phyloP scores from a whole-genome alignment of 1,140 invertebrate genomes.

The Scaptomyza graminum region DNA sequence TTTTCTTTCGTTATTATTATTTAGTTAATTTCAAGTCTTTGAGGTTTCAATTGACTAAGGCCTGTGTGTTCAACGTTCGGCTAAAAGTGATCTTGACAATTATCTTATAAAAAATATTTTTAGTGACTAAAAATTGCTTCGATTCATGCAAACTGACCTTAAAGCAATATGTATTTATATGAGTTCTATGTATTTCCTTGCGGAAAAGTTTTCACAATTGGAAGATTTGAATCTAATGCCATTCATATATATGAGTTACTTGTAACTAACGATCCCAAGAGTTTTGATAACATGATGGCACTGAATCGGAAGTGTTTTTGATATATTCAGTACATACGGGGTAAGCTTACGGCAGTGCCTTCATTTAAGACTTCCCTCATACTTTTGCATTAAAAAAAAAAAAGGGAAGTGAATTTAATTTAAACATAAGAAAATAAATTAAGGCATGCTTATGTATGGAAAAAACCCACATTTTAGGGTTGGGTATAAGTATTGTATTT shows the following conservation, averaged over 20 bases:
- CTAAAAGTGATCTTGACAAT: conserved; percentile 15
- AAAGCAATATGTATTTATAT: conserved; percentile 5
- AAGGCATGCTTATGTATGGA: not conserved
- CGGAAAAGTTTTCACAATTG: not conserved
- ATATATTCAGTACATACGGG: not conserved
- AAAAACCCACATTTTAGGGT: not conserved
- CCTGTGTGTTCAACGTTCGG: conserved; percentile 9
- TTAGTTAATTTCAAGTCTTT: conserved; percentile 16
- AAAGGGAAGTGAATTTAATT: no score
- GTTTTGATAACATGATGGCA: conserved; percentile 22
- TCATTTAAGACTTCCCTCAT: not conserved
- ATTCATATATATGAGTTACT: conserved; percentile 1
- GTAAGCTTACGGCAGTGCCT: not conserved
- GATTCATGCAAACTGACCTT: not conserved
- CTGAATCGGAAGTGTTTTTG: conserved; percentile 29
- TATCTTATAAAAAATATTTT: not conserved
- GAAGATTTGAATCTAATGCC: conserved; percentile 13
- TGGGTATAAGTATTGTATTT: not conserved
- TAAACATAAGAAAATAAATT: not conserved
- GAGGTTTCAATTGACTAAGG: conserved; percentile 22
- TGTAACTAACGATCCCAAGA: conserved; percentile 2
- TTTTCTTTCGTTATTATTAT: no score
- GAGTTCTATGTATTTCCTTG: not conserved
- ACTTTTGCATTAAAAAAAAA: not conserved
- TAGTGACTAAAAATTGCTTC: not conserved